Conservation (phyloP, 2,113 vertebrate species). For the Myotis davidii region DNA sequence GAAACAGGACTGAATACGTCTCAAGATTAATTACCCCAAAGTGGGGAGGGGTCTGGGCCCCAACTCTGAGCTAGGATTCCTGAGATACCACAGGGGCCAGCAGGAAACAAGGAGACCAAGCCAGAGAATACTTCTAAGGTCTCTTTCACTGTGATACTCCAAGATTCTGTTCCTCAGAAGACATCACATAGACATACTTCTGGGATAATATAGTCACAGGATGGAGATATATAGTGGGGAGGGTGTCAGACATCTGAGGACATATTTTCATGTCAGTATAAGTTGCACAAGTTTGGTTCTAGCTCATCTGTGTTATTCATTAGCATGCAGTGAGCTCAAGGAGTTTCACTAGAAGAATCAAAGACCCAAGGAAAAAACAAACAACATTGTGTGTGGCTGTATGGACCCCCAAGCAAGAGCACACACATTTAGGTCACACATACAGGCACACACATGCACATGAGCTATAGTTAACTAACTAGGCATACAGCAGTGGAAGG, state of each 20-base stretch:
- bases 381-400: not conserved
- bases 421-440: not conserved
- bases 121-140: not conserved
- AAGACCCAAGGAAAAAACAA: not conserved
- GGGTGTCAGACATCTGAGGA: not conserved
- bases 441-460: not conserved
- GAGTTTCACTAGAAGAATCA: slow-evolving; percentile 17
- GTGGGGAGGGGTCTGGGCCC: not conserved
- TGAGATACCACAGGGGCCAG: not conserved
- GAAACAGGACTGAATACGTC: slow-evolving; percentile 2
- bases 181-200: not conserved
- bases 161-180: slow-evolving; percentile 46
- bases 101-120: slow-evolving; percentile 7
- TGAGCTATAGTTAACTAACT: not conserved
- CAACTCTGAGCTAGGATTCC: not conserved
- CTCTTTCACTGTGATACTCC: not conserved
- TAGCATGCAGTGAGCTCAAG: not conserved
- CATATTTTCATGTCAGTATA: not conserved
- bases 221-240: not conserved
- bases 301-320: not conserved
- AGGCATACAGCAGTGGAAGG: not conserved
- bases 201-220: not conserved
- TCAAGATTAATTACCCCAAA: not conserved
- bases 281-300: not conserved
- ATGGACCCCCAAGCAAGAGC: not conserved